phyloP scores from a whole-genome alignment of 1,140 invertebrate species.

The Brachionus koreanus region DNA sequence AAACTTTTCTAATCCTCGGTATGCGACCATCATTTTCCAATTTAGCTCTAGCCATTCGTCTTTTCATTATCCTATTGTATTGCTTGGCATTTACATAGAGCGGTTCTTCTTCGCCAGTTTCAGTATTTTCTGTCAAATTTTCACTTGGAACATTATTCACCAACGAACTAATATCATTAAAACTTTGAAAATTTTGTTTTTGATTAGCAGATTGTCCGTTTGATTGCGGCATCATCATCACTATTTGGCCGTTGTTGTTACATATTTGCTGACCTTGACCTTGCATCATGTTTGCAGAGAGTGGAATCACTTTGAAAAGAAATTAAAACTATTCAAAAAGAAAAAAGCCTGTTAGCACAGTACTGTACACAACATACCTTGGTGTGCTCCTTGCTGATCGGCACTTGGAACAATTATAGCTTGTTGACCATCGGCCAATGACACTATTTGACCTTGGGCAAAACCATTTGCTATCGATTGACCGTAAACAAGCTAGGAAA shows the following conservation, averaged over 20 bases:
- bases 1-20: constrained; percentile 77
- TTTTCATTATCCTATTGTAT: constrained; percentile 58
- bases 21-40: constrained; percentile 71
- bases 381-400: constrained; percentile 4
- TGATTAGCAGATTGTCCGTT: neutral
- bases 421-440: constrained; percentile 31
- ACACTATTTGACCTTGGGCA: constrained; percentile 6
- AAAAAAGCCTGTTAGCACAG: neutral
- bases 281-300: neutral
- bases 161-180: constrained; percentile 11
- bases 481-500: neutral
- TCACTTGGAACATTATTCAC: constrained; percentile 11
- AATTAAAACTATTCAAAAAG: neutral
- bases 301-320: neutral
- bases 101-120: constrained; percentile 62
- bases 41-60: constrained; percentile 56
- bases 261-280: neutral
- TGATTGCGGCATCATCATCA: neutral
- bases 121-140: neutral
- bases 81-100: constrained; percentile 98
- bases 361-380: neutral
- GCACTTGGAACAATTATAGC: constrained; percentile 27
- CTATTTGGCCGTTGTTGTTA: neutral
- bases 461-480: constrained; percentile 1
- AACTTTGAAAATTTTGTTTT: neutral